These are phyloP conservation scores for Dicyrtomina minuta DNA, from an alignment of 2,888 invertebrate genomes.

Conservation along the genomic window DNA sequence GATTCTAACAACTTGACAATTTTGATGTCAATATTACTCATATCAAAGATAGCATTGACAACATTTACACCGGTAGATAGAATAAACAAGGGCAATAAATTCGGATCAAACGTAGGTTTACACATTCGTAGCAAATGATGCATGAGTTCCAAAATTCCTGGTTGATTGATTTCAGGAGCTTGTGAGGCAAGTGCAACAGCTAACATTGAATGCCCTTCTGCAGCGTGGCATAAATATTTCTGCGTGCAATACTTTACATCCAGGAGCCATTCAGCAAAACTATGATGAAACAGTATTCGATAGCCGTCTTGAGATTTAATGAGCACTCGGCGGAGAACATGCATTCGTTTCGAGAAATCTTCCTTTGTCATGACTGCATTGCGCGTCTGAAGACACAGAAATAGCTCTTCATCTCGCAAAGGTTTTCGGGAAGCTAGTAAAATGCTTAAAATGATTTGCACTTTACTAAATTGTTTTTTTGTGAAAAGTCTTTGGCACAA, in stretches of 20 bases:
- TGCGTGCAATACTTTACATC: conserved; percentile 98
- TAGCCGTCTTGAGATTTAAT: conserved; percentile 57
- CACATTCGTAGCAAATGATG: conserved; percentile 55
- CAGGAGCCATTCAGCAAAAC: conserved; percentile 90
- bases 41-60: conserved; percentile 24
- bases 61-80: conserved; percentile 49
- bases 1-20: conserved; percentile 48
- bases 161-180: conserved; percentile 57
- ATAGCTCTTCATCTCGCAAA: conserved; percentile 77
- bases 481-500: conserved; percentile 90
- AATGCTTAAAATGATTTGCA: conserved; percentile 80
- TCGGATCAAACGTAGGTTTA: conserved; percentile 45
- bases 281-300: conserved; percentile 83
- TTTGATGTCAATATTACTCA: conserved; percentile 45
- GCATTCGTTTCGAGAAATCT: conserved; percentile 76
- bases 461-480: conserved; percentile 82
- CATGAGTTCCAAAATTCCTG: conserved; percentile 60
- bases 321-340: conserved; percentile 69
- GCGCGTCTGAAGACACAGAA: conserved; percentile 76
- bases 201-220: conserved; percentile 84
- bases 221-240: conserved; percentile 83
- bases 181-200: conserved; percentile 71
- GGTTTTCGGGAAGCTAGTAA: conserved; percentile 83
- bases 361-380: conserved; percentile 75
- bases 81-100: conserved; percentile 46